Conservation (phyloP, 2,113 vertebrate species). For the Oncorhynchus keta region DNA sequence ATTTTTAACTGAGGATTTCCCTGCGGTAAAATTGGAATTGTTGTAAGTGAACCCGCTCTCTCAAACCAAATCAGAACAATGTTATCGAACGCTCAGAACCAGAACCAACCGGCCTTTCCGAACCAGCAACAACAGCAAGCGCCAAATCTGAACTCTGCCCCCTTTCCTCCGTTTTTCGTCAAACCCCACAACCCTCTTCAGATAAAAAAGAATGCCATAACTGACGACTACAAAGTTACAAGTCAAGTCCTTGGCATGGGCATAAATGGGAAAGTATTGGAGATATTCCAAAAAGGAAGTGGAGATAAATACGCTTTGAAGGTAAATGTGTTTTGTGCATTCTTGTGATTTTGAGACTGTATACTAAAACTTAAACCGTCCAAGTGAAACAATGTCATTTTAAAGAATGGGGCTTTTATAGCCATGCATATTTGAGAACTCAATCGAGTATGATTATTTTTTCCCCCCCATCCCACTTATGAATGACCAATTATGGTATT, state of each 20-base stretch:
- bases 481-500: neutral
- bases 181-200: slow-evolving; percentile 64
- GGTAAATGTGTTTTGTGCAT: slow-evolving; percentile 56
- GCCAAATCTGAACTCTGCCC: slow-evolving; percentile 34
- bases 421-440: no score
- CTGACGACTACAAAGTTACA: slow-evolving; percentile 85
- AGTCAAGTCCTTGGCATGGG: slow-evolving; percentile 84
- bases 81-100: slow-evolving; percentile 63
- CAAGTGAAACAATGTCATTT: no score
- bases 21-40: neutral
- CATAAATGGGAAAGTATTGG: slow-evolving; percentile 87
- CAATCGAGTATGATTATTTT: no score
- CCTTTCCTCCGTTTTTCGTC: slow-evolving; percentile 62
- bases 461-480: neutral
- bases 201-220: slow-evolving; percentile 84
- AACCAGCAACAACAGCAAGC: slow-evolving; percentile 35
- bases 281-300: slow-evolving; percentile 81
- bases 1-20: neutral
- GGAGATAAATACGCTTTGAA: slow-evolving; percentile 84
- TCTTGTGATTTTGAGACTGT: neutral
- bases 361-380: neutral
- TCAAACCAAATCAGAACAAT: slow-evolving; percentile 49
- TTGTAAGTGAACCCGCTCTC: neutral
- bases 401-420: no score
- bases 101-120: slow-evolving; percentile 52